Evolutionary conservation across 1,140 invertebrate genomes (phyloP), one percentile per base, ranked within the genome.

Genomic region (Polyergus mexicanus): DNA sequence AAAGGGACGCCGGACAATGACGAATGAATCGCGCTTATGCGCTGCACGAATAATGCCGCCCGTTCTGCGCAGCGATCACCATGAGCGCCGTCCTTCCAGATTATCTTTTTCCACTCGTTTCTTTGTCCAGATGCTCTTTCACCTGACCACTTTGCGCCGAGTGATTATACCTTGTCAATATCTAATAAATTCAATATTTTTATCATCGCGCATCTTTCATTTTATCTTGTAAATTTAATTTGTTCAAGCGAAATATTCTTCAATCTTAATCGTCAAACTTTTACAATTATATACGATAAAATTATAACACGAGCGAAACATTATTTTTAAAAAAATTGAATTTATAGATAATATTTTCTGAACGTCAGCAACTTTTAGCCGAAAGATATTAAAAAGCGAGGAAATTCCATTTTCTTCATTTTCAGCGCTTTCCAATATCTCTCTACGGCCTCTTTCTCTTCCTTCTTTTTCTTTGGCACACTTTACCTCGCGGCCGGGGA

Each of bases 11-110:
- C 75, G 80, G 85, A 89, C 88, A 89, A 89, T 90, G 85, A 90
- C 88, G 84, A 86, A 87, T 89, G 88, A 89, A 89, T 89, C 84
- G 88, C 84, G 88, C 87, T 75, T 75, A 72, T 63, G 72, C 85
- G 56, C 84, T 51, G 51, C 76, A 32, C 58, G 85, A 76, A 89
- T 89, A 89, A 89, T 89, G 54, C 88, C 35, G 44, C 85, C 75
- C 88, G 88, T 89, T 87, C 85, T 77, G 76, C 38, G 71, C 44
- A 58, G 74, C 58, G 71, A 89, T 88, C 84, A 63, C 78, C 38
- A 65, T 69, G 65, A 78, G 54, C 63, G 69, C 74, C 74, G 65
- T 75, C 62, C 51, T 72, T 74, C 54, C 35, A 41, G 47, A 38
- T 65, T 62, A 38, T 32, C 81, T 86, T 78, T 84, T 74, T 66